Conservation (phyloP, 1,140 invertebrate genomes). For the Cardiocondyla obscurior region DNA sequence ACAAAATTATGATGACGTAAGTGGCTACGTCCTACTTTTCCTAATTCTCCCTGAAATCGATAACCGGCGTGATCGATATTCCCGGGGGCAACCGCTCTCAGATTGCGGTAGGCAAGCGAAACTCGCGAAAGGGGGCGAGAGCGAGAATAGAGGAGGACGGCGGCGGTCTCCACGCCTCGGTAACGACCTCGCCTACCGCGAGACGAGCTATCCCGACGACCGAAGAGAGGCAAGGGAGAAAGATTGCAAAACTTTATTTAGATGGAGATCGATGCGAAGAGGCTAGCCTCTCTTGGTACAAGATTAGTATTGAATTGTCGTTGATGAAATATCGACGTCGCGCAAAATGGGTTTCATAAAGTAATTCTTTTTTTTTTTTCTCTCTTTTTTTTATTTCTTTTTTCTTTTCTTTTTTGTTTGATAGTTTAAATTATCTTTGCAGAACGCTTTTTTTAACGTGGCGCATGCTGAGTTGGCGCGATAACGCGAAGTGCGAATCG, state of each 20-base stretch:
- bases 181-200: neutral
- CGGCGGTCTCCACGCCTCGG: neutral
- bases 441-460: neutral
- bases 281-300: neutral
- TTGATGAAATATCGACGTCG: neutral
- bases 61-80: constrained; percentile 36
- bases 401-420: neutral
- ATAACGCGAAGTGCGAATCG: constrained; percentile 46
- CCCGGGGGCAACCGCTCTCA: neutral
- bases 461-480: constrained; percentile 23
- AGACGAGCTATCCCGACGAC: neutral
- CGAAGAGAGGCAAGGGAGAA: neutral
- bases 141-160: neutral
- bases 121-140: neutral
- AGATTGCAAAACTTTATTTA: neutral
- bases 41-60: constrained; percentile 48
- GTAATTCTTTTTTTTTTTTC: neutral
- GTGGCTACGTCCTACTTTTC: constrained; percentile 43
- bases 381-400: too few relatives aligned
- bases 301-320: neutral
- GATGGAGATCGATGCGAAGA: neutral
- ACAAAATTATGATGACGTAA: constrained; percentile 76
- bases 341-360: neutral
- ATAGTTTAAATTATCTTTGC: neutral
- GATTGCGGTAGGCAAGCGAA: constrained; percentile 25